Conservation (phyloP, 2,797 vertebrate genomes). For the Poecile montanus region DNA sequence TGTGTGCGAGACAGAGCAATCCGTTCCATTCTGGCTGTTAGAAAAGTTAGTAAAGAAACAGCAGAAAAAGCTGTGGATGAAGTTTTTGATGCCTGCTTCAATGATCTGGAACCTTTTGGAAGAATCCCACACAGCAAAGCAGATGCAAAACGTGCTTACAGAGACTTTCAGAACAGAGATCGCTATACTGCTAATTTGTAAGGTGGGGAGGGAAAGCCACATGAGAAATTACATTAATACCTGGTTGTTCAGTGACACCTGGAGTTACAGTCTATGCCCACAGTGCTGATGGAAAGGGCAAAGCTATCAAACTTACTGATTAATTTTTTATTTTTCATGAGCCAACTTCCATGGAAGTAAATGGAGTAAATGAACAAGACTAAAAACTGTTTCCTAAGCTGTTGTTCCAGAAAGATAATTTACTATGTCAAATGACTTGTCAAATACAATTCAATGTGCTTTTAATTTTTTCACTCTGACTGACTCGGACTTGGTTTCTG, state of each 20-base stretch:
- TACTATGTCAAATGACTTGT: not conserved
- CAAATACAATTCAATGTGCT: not conserved
- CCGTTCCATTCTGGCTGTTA: slow-evolving; percentile 92
- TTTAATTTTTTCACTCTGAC: not conserved
- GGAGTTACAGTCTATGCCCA: not conserved
- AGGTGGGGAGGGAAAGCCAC: not conserved
- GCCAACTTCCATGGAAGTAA: not conserved
- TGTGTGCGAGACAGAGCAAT: slow-evolving; percentile 91
- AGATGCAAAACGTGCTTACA: slow-evolving; percentile 87
- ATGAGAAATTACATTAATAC: not conserved
- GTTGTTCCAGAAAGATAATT: not conserved
- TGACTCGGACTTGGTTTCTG: not conserved
- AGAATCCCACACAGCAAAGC: slow-evolving; percentile 88
- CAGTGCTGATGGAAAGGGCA: not conserved
- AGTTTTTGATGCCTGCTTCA: slow-evolving; percentile 94
- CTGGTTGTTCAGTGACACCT: not conserved
- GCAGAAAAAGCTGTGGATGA: slow-evolving; percentile 91
- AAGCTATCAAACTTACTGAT: not conserved
- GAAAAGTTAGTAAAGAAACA: slow-evolving; percentile 84
- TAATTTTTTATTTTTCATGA: not conserved
- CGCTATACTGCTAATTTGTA: slow-evolving; percentile 90
- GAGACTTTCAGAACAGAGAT: slow-evolving; percentile 87
- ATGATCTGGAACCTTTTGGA: slow-evolving; percentile 93
- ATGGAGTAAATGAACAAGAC: not conserved
- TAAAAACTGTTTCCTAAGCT: not conserved